Conservation (phyloP, 2,888 invertebrate genomes). For the Drosophila cracens region DNA sequence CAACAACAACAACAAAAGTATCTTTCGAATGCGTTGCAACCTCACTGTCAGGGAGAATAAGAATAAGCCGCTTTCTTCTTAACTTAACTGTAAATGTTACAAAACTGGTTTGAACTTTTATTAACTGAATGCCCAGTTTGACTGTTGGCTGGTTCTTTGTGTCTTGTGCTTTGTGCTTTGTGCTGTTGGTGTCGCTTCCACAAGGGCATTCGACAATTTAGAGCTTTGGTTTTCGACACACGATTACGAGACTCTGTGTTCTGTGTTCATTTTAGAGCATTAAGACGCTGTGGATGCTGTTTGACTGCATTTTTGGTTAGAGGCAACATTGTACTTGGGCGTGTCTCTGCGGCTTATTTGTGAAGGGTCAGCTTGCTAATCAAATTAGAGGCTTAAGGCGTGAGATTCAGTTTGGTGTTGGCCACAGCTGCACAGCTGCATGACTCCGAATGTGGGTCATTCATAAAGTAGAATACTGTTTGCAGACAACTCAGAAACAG, state of each 20-base stretch:
- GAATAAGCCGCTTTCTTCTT: constrained; percentile 36
- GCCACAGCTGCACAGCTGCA: constrained; percentile 33
- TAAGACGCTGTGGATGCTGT: constrained; percentile 52
- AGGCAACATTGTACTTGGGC: constrained; percentile 17
- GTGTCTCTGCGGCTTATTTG: constrained; percentile 19
- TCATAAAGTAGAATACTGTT: constrained; percentile 17
- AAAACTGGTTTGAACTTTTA: constrained; percentile 60
- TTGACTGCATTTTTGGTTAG: constrained; percentile 66
- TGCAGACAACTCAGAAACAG: constrained; percentile 5
- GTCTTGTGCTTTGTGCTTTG: neutral
- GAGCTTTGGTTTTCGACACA: constrained; percentile 34
- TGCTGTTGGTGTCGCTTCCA: constrained; percentile 31
- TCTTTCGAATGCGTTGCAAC: constrained; percentile 38
- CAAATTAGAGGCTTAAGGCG: constrained; percentile 44
- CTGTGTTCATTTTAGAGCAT: constrained; percentile 28
- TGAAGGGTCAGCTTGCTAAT: constrained; percentile 61
- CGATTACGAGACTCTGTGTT: constrained; percentile 29
- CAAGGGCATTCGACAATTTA: constrained; percentile 62
- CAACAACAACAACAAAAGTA: constrained; percentile 6
- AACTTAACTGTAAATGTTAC: constrained; percentile 45
- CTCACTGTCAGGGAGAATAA: neutral
- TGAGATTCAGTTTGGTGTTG: constrained; percentile 30
- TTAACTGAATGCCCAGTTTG: constrained; percentile 35
- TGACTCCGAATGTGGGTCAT: constrained; percentile 38
- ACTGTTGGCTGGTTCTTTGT: constrained; percentile 12